Conservation (phyloP, 2,888 invertebrate genomes). For the Bhutanitis thaidina region DNA sequence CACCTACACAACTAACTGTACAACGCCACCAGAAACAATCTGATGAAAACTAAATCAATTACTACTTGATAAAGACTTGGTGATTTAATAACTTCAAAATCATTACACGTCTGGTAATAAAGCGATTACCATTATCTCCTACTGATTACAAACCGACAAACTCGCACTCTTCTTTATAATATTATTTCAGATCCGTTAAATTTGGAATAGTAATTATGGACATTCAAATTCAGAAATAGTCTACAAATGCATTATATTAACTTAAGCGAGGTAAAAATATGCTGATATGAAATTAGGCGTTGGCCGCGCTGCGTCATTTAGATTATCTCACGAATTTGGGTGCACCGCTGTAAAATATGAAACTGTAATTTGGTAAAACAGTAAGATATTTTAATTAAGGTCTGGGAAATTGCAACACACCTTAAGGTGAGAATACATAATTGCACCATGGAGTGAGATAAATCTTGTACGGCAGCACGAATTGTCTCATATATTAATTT, state of each 20-base stretch:
- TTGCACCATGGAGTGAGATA: not conserved
- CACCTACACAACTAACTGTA: conserved; percentile 69
- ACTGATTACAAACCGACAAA: no score
- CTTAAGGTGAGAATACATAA: conserved; percentile 9
- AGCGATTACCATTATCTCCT: no score
- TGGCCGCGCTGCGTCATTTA: conserved; percentile 12
- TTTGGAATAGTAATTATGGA: no score
- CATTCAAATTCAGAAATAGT: no score
- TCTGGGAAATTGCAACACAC: not conserved
- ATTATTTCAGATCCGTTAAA: no score
- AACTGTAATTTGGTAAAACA: conserved; percentile 9
- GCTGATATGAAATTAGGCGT: conserved; percentile 14
- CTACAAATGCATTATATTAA: not conserved
- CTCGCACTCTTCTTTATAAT: no score
- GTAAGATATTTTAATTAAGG: conserved; percentile 7
- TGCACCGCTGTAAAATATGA: conserved; percentile 3
- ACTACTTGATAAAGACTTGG: no score
- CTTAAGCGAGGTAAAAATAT: conserved; percentile 3
- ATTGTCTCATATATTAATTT: no score
- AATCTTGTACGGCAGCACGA: no score
- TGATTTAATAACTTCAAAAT: no score
- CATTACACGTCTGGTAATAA: no score
- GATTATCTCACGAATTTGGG: conserved; percentile 1
- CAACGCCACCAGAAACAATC: conserved; percentile 25
- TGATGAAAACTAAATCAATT: not conserved